Base-by-base conservation (phyloP, 2,797 vertebrate genomes). In the Discoglossus pictus region DNA sequence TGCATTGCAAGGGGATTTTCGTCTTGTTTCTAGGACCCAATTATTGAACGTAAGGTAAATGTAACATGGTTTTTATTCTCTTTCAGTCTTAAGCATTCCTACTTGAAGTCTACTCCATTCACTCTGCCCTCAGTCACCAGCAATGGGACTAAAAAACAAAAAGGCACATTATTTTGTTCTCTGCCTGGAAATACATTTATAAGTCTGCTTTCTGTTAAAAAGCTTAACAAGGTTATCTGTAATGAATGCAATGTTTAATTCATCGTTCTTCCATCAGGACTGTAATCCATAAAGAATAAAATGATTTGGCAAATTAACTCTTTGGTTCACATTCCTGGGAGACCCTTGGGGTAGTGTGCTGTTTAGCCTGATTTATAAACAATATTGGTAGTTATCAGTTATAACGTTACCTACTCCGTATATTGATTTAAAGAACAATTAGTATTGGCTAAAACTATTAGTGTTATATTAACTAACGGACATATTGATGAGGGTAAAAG, bases 11-110 rank as follows among this genome's bases (percentile, higher is more conserved):
- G 77, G 72, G 75, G 83, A 75, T 79, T 71, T 65, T 48, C 82
- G 80, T 77, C 85, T 81, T 79, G 75, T 78, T 81, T 83, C 79
- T 77, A 78, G 73, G 75, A 61, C 72, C 79, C 86, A 86, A 86
- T 88, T 88, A 88, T 76, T 82, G 76, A 82, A 75, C 64, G 65
- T 78, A 74, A 70, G 67, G 20, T 74, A 74, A 52, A 81, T 66
- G 75, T 78, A 78, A 86, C 77, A 75, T 73, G 69, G 35, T 74
- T 79, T 83, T 76, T 47, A 75, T 74, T 75, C 64, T 72, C 76
- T 80, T 76, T 70, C 35, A 24, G 61, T 68, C 50, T 60, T 65
- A 72, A 75, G 76, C 40, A 71, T 81, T 80, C 76, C 60, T 58
- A 73, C 61, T 52, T 0, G 0, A 70, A 20, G 18, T 42, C 34